A percentile compares a stretch with the other conserved stretches of the same genome.
Evolutionary conservation across 2,113 vertebrate genomes (phyloP).

Genomic region (Gymnobelideus leadbeateri): DNA sequence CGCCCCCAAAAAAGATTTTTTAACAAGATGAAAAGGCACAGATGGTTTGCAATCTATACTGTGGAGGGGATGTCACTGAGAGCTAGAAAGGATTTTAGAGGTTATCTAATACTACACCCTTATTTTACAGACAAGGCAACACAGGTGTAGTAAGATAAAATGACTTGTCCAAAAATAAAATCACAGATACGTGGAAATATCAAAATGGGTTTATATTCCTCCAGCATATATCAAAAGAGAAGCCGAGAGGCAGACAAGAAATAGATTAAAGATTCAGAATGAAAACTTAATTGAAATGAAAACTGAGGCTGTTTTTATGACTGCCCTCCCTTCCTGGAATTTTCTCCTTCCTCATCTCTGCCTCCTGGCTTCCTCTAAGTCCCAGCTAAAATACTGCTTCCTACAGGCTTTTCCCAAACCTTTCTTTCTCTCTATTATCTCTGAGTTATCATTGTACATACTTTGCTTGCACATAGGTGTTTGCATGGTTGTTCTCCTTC

Average conservation of each 20-base stretch:
- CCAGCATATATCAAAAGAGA: not conserved
- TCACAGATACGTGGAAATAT: not conserved
- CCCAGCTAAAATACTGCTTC: not conserved
- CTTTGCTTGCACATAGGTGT: not conserved
- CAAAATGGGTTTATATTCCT: conserved; percentile 13
- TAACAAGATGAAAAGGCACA: not conserved
- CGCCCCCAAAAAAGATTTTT: too few species aligned
- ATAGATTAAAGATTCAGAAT: not conserved
- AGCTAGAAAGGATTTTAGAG: not conserved
- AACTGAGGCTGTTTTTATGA: not conserved
- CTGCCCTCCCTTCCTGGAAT: not conserved
- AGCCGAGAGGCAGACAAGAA: not conserved
- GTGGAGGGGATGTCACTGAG: not conserved
- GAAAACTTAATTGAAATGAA: not conserved
- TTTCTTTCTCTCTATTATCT: not conserved
- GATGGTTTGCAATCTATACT: not conserved
- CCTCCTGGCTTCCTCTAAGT: not conserved
- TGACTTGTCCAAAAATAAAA: not conserved
- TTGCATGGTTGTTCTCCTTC: not conserved
- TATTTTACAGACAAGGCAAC: not conserved
- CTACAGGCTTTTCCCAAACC: not conserved
- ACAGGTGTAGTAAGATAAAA: not conserved
- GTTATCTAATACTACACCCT: not conserved
- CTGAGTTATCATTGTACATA: not conserved
- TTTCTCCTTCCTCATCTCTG: not conserved